These are phyloP conservation scores for Microhierax caerulescens DNA, from an alignment of 2,797 vertebrate genomes.

Conservation along the genomic window DNA sequence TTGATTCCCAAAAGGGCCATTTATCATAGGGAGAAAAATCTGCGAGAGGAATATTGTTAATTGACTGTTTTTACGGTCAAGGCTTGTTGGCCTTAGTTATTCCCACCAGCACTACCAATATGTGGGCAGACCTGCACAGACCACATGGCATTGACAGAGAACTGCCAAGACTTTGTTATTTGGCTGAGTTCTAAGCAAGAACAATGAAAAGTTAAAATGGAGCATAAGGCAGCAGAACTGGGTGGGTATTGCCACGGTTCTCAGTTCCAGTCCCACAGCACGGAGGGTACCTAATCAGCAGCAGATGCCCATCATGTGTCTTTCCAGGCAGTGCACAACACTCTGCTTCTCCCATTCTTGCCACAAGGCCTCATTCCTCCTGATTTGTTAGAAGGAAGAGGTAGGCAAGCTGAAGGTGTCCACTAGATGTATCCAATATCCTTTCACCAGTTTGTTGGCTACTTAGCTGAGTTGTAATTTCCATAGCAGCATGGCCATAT, in stretches of 20 bases:
- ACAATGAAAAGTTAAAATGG: not conserved
- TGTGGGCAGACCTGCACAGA: not conserved
- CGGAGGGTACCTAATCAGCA: not conserved
- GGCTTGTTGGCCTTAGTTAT: not conserved
- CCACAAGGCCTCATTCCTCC: not conserved
- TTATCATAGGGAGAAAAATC: not conserved
- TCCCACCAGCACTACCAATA: not conserved
- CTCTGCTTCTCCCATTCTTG: not conserved
- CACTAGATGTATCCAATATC: not conserved
- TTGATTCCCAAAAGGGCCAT: not conserved
- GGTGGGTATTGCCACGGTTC: not conserved
- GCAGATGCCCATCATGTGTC: accelerated
- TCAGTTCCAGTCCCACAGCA: not conserved
- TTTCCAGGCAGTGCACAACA: not conserved
- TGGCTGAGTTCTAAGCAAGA: not conserved
- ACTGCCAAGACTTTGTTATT: not conserved
- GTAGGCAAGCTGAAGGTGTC: not conserved
- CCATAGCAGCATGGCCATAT: accelerated
- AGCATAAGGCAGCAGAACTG: not conserved
- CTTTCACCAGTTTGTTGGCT: not conserved
- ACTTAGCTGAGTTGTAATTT: not conserved
- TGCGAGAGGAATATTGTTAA: not conserved
- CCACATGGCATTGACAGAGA: not conserved
- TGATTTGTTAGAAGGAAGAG: not conserved
- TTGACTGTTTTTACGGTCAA: not conserved